Base-by-base conservation (phyloP, 2,888 invertebrate species). In the Ferdinandea cuprea region DNA sequence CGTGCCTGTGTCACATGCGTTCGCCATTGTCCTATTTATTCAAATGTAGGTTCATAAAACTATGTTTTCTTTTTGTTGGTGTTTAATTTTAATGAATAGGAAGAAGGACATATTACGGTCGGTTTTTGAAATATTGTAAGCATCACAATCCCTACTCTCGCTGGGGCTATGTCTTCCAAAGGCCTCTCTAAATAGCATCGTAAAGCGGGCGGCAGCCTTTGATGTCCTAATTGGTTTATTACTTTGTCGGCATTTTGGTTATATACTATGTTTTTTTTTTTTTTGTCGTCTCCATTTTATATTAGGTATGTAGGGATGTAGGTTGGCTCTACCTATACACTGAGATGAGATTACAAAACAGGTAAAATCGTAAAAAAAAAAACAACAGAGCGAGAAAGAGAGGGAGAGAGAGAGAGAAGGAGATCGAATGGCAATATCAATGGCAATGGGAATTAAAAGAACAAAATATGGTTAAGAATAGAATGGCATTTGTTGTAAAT, bases 141-240 rank as follows among this genome's bases (percentile, higher is more conserved):
- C 77, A 77, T 32, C 63, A 50, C 52, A 52, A 50, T 48, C 65
- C 52, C 46, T 48, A 68, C 68, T 59, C 59, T 72, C 54, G n/a
- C n/a, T n/a, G 19, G 59, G 77, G 46, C 71, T 59, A 63, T 81
- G 63, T 58, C 71, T 63, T 58, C 37, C 25, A 69, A 63, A 72
- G 59, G 54, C 78, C 78, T 78, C 83, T 83, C 83, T 50, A 77
- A 77, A 77, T 72, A 83, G 77, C 77, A 56, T 83, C 78, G 78
- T 83, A 78, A 78, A 66, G 78, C 69, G 72, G 88, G 88, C 87
- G 87, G 88, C 86, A 86, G 86, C 86, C 89, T 89, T 89, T 89
- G 89, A 89, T 89, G 89, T 89, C 89, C 89, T 89, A 89, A 89
- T 89, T 89, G 89, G 89, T 89, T 89, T 89, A 89, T 89, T 89